Evolutionary conservation across 1,140 invertebrate species (phyloP).

Genomic region (Lanistes nyassanus): DNA sequence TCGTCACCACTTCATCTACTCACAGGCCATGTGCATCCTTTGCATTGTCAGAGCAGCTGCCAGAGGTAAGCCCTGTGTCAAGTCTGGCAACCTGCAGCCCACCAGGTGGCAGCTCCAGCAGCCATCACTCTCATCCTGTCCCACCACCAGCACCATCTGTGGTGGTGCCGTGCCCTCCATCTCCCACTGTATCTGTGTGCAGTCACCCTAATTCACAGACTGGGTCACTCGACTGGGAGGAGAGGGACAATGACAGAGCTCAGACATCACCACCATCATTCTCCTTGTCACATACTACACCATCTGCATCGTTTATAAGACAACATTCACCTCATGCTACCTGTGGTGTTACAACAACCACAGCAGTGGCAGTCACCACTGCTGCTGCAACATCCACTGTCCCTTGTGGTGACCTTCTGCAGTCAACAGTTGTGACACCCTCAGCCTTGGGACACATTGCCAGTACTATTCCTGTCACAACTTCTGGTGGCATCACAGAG

Average conservation of each 20-base stretch:
- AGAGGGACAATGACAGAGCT: not conserved
- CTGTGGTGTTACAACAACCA: not conserved
- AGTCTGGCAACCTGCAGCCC: not conserved
- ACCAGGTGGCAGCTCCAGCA: slow-evolving; percentile 5
- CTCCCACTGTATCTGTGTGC: slow-evolving; percentile 11
- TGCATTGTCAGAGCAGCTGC: not conserved
- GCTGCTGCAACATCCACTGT: not conserved
- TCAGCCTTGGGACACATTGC: not conserved
- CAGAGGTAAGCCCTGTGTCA: not conserved
- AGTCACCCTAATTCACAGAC: slow-evolving; percentile 11
- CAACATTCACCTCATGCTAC: not conserved
- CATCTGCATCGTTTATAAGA: not conserved
- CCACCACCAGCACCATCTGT: not conserved
- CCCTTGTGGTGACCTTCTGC: not conserved
- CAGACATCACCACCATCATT: not conserved
- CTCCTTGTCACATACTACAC: not conserved
- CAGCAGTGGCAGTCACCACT: not conserved
- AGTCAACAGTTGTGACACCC: not conserved
- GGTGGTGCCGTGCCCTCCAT: too few species aligned
- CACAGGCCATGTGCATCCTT: not conserved
- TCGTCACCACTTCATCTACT: not conserved
- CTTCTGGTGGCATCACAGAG: too few species aligned
- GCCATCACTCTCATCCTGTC: not conserved
- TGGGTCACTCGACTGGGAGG: not conserved
- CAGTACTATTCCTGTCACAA: too few species aligned